phyloP scores from a whole-genome alignment of 2,797 vertebrate genomes.

The Cetoscarus ocellatus region DNA sequence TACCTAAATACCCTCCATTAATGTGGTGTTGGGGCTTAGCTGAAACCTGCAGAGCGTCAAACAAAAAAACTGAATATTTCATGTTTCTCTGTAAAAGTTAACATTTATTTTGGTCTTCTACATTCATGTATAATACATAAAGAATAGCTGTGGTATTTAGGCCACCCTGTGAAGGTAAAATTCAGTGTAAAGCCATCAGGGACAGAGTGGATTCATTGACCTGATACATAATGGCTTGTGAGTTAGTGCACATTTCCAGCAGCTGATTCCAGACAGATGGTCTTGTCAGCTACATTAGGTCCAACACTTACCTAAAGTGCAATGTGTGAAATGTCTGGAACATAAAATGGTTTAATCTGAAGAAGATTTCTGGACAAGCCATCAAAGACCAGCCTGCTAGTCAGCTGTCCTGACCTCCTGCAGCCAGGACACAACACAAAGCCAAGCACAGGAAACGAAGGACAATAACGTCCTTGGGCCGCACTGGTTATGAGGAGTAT shows the following conservation, averaged over 20 bases:
- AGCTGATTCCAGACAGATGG: slow-evolving; percentile 54
- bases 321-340: slow-evolving; percentile 28
- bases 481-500: background rate
- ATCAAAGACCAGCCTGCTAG: slow-evolving; percentile 10
- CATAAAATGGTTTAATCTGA: slow-evolving; percentile 28
- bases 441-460: slow-evolving; percentile 7
- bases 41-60: background rate
- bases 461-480: slow-evolving; percentile 18
- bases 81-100: background rate
- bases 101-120: background rate
- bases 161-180: background rate
- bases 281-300: slow-evolving; percentile 40
- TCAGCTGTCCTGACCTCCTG: slow-evolving; percentile 44
- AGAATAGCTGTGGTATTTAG: background rate
- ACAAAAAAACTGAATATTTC: background rate
- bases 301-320: slow-evolving; percentile 25
- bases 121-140: background rate
- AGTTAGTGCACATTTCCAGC: slow-evolving; percentile 24
- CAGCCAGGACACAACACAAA: slow-evolving; percentile 4
- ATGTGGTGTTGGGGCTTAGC: background rate
- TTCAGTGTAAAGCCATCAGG: slow-evolving; percentile 22
- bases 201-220: slow-evolving; percentile 45
- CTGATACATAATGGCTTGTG: slow-evolving; percentile 36
- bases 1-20: background rate
- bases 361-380: slow-evolving; percentile 19